Conservation (phyloP, 2,113 vertebrate species). For the Egretta garzetta region DNA sequence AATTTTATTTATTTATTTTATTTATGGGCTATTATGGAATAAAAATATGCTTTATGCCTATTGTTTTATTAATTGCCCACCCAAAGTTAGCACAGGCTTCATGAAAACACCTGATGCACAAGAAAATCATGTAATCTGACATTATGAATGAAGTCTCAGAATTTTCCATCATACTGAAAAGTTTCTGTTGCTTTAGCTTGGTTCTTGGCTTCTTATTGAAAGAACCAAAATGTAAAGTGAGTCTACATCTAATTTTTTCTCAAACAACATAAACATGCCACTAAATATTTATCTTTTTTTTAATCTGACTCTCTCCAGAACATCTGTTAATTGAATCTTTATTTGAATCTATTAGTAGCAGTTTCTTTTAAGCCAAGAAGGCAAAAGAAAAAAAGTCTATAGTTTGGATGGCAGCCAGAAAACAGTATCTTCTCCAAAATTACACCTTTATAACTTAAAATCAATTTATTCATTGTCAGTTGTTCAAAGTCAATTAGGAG, state of each 20-base stretch:
- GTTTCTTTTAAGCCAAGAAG: background rate
- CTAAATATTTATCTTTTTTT: conserved; percentile 23
- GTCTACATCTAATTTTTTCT: background rate
- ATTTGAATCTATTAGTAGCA: background rate
- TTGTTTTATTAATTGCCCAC: background rate
- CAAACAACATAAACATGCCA: background rate
- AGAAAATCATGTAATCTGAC: background rate
- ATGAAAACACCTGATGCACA: background rate
- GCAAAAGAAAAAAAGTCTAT: background rate
- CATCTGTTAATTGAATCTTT: conserved; percentile 26
- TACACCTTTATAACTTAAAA: background rate
- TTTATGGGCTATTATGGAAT: background rate
- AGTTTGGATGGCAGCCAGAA: background rate
- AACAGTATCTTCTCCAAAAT: background rate
- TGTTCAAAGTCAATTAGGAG: background rate
- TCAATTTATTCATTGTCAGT: background rate
- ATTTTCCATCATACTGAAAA: background rate
- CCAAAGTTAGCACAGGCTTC: background rate
- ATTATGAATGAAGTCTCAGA: background rate
- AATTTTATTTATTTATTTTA: background rate
- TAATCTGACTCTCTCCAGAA: background rate
- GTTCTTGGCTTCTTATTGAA: background rate
- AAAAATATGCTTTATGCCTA: background rate
- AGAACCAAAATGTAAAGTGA: background rate
- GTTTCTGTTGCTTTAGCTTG: background rate